Percentiles rank a stretch among this genome's conserved stretches.
These are phyloP conservation scores for Enteromius unitaeniatus DNA, from an alignment of 2,797 vertebrate genomes.

Conservation along the genomic window DNA sequence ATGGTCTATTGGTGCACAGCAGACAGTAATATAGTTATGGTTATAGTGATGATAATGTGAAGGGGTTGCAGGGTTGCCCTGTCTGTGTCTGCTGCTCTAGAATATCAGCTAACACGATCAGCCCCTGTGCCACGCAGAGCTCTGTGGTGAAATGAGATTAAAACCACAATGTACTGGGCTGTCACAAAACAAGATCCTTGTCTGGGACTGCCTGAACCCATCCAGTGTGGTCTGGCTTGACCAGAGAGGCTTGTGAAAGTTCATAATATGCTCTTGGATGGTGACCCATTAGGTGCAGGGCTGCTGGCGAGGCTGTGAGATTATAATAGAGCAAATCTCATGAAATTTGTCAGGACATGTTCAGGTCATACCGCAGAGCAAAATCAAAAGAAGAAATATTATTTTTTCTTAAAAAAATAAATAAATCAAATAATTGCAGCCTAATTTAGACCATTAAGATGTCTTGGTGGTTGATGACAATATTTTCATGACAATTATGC, in stretches of 20 bases:
- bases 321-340: conserved; percentile 4
- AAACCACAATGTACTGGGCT: conserved; percentile 34
- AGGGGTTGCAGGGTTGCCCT: background rate
- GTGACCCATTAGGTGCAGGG: conserved; percentile 7
- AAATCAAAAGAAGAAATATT: conserved; percentile 7
- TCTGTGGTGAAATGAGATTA: conserved; percentile 46
- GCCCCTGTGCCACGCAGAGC: conserved; percentile 19
- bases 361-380: background rate
- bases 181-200: conserved; percentile 37
- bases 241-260: conserved; percentile 8
- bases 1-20: background rate
- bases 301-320: background rate
- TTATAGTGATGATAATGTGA: background rate
- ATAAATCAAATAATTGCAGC: background rate
- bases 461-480: background rate
- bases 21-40: background rate
- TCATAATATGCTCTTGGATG: conserved; percentile 18
- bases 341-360: background rate
- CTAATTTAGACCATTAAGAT: background rate
- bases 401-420: background rate
- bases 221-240: conserved; percentile 22
- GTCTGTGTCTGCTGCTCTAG: conserved; percentile 23
- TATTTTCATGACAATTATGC: background rate
- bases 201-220: conserved; percentile 36
- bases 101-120: conserved; percentile 31